phyloP scores from a whole-genome alignment of 1,140 invertebrate species.

The Drosophila bipectinata region DNA sequence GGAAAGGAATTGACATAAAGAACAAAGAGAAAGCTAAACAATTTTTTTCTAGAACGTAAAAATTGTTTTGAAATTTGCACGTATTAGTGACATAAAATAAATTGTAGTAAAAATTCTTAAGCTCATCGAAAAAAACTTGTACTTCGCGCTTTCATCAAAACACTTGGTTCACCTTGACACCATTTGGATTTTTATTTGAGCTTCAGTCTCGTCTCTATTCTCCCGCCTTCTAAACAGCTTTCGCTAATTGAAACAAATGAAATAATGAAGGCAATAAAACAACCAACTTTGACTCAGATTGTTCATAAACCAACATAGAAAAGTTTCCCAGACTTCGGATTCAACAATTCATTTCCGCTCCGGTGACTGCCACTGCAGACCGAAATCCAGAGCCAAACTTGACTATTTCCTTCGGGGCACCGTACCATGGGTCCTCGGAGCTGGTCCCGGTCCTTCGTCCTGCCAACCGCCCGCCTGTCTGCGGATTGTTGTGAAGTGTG shows the following conservation, averaged over 20 bases:
- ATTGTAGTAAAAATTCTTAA: too few species aligned
- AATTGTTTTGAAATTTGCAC: too few species aligned
- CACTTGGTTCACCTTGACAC: constrained; percentile 32
- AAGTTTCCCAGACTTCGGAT: constrained; percentile 21
- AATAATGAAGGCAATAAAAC: constrained; percentile 57
- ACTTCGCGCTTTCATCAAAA: constrained; percentile 1
- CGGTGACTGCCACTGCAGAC: constrained; percentile 21
- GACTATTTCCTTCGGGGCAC: constrained; percentile 28
- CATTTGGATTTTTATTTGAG: constrained; percentile 17
- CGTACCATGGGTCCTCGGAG: background rate
- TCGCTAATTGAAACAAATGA: constrained; percentile 59
- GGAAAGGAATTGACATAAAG: too few species aligned
- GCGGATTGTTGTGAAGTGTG: constrained; percentile 42
- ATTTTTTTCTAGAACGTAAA: too few species aligned
- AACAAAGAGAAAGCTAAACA: too few species aligned
- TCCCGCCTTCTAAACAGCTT: constrained; percentile 29
- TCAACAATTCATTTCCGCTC: constrained; percentile 63
- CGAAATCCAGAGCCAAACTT: constrained; percentile 24
- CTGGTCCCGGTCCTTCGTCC: constrained; percentile 4
- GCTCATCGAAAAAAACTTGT: background rate
- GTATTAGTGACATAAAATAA: too few species aligned
- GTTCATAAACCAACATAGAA: constrained; percentile 49
- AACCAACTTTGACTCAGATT: constrained; percentile 43
- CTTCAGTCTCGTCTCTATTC: constrained; percentile 12
- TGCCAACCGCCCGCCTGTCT: constrained; percentile 27